Conservation (phyloP, 2,888 invertebrate species). For the Lasioglossum malachurum region DNA sequence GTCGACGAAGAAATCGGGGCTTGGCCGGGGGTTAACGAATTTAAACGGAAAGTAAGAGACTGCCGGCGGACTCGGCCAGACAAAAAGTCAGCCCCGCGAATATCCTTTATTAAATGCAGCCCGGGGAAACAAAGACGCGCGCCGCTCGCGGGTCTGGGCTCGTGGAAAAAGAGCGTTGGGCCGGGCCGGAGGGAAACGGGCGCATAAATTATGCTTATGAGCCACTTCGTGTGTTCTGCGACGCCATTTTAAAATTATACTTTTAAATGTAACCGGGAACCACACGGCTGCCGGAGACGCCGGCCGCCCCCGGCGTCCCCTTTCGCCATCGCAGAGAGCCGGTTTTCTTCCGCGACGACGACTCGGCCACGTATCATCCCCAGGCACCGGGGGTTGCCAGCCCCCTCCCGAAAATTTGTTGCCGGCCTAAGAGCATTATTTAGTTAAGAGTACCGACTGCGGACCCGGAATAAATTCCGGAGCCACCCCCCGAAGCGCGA, state of each 20-base stretch:
- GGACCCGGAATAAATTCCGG: conserved; percentile 55
- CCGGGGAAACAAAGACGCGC: conserved; percentile 42
- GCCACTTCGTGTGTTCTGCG: conserved; percentile 74
- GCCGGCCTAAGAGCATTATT: conserved; percentile 60
- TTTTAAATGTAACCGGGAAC: conserved; percentile 68
- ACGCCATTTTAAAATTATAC: conserved; percentile 76
- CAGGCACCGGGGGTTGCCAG: not conserved
- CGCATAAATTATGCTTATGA: conserved; percentile 77
- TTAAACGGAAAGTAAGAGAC: conserved; percentile 59
- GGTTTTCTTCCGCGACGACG: conserved; percentile 33
- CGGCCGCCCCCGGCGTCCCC: conserved; percentile 8
- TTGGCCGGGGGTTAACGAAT: conserved; percentile 64
- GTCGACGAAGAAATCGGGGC: conserved; percentile 26
- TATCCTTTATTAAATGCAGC: conserved; percentile 71
- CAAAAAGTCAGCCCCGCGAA: conserved; percentile 43
- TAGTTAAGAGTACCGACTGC: conserved; percentile 50
- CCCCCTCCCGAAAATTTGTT: conserved; percentile 64
- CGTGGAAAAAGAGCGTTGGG: conserved; percentile 21
- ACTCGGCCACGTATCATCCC: conserved; percentile 65
- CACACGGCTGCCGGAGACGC: conserved; percentile 31
- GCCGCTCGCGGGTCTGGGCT: not conserved
- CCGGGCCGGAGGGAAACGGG: conserved; percentile 57
- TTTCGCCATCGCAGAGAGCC: not conserved
- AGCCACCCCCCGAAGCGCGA: not conserved
- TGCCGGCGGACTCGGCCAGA: conserved; percentile 38